phyloP scores from a whole-genome alignment of 2,888 invertebrate species.

The Mechanitis mazaeus region DNA sequence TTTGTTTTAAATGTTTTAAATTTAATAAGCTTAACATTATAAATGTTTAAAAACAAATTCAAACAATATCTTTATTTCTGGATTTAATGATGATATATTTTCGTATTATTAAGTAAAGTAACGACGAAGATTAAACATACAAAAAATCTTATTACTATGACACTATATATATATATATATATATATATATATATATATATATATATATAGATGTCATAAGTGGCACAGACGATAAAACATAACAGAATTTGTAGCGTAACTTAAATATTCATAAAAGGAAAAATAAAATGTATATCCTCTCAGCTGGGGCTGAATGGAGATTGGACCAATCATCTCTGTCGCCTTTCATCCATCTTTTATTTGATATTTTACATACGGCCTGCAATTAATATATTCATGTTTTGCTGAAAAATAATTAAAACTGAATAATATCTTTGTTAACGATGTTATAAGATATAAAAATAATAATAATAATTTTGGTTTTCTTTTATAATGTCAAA shows the following conservation, averaged over 20 bases:
- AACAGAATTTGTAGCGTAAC: neutral
- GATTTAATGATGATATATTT: no score
- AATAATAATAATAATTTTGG: no score
- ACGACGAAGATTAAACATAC: no score
- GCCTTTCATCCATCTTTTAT: neutral
- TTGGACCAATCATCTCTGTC: slow-evolving; percentile 5
- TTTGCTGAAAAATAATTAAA: slow-evolving; percentile 1
- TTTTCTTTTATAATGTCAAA: no score
- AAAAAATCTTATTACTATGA: no score
- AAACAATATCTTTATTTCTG: no score
- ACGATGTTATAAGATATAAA: neutral
- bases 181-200: no score
- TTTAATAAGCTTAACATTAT: no score
- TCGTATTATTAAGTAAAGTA: no score
- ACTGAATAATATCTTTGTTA: neutral
- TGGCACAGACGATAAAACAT: slow-evolving; percentile 2
- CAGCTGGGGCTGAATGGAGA: slow-evolving; percentile 4
- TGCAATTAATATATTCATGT: no score
- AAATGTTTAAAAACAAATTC: no score
- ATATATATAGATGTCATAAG: neutral
- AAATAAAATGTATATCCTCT: slow-evolving; percentile 1
- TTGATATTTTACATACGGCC: neutral
- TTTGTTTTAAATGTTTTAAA: no score
- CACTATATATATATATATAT: slow-evolving; percentile 9
- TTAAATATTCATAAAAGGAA: slow-evolving; percentile 4